Conservation (phyloP, 2,113 vertebrate species). For the Pteruthius melanotis region DNA sequence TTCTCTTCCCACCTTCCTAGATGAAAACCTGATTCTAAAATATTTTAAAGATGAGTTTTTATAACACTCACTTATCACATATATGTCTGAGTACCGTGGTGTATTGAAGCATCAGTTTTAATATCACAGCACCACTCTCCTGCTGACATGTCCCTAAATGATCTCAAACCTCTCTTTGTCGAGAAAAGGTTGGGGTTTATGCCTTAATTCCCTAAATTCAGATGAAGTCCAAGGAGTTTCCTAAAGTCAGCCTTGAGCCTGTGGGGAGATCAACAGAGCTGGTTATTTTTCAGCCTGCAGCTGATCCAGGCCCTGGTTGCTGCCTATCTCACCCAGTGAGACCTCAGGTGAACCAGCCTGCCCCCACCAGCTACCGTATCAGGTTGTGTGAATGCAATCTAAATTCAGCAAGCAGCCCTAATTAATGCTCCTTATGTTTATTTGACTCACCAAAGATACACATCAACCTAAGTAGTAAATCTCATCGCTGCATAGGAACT, state of each 20-base stretch:
- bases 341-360: neutral
- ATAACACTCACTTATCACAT: neutral
- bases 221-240: neutral
- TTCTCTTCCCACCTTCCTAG: neutral
- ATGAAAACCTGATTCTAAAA: neutral
- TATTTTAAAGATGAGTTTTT: neutral
- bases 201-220: neutral
- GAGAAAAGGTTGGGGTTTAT: neutral
- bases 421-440: slow-evolving; percentile 9
- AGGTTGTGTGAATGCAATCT: slow-evolving; percentile 29
- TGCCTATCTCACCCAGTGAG: neutral
- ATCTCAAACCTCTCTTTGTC: neutral
- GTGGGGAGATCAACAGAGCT: neutral
- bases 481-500: slow-evolving; percentile 40
- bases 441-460: neutral
- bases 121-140: neutral
- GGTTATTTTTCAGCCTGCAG: neutral
- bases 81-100: neutral
- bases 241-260: neutral
- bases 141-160: neutral
- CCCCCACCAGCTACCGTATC: neutral
- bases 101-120: neutral
- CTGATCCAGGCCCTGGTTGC: neutral
- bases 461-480: slow-evolving; percentile 18
- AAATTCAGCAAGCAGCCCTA: slow-evolving; percentile 45